Evolutionary conservation across 2,888 invertebrate genomes (phyloP).

Genomic region (Lacanobia wlatinum): DNA sequence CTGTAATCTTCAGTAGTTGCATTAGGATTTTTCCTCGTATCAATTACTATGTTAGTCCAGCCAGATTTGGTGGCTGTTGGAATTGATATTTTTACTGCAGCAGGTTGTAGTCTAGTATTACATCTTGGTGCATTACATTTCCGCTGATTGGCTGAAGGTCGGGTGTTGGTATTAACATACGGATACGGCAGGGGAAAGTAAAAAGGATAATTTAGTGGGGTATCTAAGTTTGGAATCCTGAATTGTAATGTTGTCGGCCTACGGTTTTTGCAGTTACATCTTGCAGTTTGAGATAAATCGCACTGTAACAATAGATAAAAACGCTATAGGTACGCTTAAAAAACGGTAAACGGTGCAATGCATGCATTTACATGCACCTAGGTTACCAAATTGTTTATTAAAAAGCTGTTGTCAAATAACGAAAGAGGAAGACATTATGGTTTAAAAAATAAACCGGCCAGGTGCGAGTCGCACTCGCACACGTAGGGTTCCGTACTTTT

Average conservation of each 20-base stretch:
- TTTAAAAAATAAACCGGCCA: no score
- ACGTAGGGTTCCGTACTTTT: no score
- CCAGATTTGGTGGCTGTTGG: constrained; percentile 51
- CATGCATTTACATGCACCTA: neutral
- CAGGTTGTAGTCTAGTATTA: constrained; percentile 30
- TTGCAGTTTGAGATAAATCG: constrained; percentile 44
- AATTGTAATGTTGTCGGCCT: constrained; percentile 34
- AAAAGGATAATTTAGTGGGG: constrained; percentile 17
- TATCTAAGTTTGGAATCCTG: constrained; percentile 35
- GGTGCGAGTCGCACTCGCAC: no score
- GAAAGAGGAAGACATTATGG: neutral
- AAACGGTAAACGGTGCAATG: neutral
- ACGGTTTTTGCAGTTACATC: constrained; percentile 19
- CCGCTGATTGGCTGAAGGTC: neutral
- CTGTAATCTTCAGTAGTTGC: neutral
- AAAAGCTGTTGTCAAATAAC: neutral
- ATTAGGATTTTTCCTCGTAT: constrained; percentile 50
- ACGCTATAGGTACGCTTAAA: neutral
- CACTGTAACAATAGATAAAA: constrained; percentile 58
- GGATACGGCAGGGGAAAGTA: constrained; percentile 40
- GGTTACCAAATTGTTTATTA: neutral
- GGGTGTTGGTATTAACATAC: constrained; percentile 29
- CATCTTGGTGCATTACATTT: constrained; percentile 36
- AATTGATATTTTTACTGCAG: constrained; percentile 55
- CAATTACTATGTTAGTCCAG: constrained; percentile 70